phyloP scores from a whole-genome alignment of 1,140 invertebrate genomes.

The Pissodes strobi region DNA sequence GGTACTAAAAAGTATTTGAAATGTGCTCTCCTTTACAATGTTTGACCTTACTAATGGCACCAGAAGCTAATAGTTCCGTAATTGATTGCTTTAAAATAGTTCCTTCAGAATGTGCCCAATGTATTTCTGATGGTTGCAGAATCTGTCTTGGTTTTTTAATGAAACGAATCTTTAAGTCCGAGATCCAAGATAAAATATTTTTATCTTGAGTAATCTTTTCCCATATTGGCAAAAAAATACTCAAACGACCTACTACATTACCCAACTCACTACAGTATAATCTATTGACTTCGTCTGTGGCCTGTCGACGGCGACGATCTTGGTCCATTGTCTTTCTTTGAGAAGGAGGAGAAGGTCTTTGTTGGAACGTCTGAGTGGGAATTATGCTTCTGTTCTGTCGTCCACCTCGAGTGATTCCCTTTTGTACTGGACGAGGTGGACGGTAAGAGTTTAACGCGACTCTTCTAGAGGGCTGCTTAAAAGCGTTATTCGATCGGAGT shows the following conservation, averaged over 20 bases:
- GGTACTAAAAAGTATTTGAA: too few relatives aligned
- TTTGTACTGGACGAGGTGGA: background rate
- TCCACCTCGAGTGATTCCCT: background rate
- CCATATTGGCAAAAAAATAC: background rate
- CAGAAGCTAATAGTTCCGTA: background rate
- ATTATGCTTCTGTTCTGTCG: background rate
- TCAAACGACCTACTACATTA: background rate
- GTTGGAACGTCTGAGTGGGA: background rate
- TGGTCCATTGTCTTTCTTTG: too few relatives aligned
- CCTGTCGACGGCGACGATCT: background rate
- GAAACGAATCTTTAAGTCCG: background rate
- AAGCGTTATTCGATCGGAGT: background rate
- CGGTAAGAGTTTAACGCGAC: background rate
- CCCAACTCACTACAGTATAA: too few relatives aligned
- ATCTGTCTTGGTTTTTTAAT: background rate
- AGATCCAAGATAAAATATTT: conserved; percentile 8
- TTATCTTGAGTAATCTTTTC: conserved; percentile 5
- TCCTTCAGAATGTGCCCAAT: background rate
- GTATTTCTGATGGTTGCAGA: too few relatives aligned
- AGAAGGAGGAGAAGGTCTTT: background rate
- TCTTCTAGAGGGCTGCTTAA: background rate
- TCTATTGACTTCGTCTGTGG: too few relatives aligned
- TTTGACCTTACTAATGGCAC: background rate
- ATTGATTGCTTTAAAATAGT: background rate
- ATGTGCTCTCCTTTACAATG: background rate